These are phyloP conservation scores for Rhogogaster chlorosoma DNA, from an alignment of 2,888 invertebrate species.

Conservation along the genomic window DNA sequence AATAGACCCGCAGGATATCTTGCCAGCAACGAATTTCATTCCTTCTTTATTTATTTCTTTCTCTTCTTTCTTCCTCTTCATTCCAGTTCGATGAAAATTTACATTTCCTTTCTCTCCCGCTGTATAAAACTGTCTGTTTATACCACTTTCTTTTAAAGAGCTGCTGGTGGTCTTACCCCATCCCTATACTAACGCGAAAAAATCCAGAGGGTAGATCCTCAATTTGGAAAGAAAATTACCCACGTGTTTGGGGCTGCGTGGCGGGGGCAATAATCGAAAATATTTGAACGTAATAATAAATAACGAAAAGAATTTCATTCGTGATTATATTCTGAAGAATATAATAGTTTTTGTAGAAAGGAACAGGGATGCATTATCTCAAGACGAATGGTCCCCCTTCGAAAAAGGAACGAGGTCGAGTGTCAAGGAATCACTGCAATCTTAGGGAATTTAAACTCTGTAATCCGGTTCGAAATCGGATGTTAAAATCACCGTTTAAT, in stretches of 20 bases:
- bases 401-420: constrained; percentile 61
- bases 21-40: constrained; percentile 71
- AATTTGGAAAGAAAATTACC: background rate
- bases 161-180: constrained; percentile 68
- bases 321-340: too few relatives aligned
- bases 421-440: constrained; percentile 72
- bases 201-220: constrained; percentile 27
- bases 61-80: constrained; percentile 54
- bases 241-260: background rate
- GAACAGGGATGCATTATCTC: background rate
- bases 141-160: constrained; percentile 77
- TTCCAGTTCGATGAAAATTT: constrained; percentile 77
- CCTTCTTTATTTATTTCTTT: constrained; percentile 75
- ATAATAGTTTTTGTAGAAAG: too few relatives aligned
- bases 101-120: constrained; percentile 73
- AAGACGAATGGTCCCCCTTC: constrained; percentile 44
- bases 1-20: constrained; percentile 47
- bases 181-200: constrained; percentile 47
- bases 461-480: constrained; percentile 71
- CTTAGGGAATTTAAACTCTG: constrained; percentile 56
- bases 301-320: background rate
- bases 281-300: background rate
- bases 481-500: constrained; percentile 76
- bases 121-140: constrained; percentile 76
- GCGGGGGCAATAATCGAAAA: background rate